Evolutionary conservation across 2,888 invertebrate genomes (phyloP).

Genomic region (Clostera curtula): DNA sequence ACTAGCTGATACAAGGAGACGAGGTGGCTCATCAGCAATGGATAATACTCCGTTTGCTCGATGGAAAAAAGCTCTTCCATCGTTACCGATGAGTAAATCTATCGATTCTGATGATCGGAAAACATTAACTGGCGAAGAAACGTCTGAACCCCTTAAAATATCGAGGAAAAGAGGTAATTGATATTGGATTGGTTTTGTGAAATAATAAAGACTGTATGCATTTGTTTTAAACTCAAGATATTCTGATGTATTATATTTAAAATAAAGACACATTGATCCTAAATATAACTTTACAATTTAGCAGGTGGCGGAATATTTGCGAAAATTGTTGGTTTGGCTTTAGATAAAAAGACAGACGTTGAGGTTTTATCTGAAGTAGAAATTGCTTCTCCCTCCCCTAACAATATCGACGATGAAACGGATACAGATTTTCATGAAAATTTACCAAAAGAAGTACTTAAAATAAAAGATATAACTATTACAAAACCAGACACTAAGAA

Average conservation of each 20-base stretch:
- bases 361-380: conserved; percentile 55
- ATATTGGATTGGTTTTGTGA: conserved; percentile 1
- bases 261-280: background rate
- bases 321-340: conserved; percentile 74
- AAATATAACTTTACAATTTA: conserved; percentile 6
- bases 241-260: background rate
- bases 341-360: conserved; percentile 76
- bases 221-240: background rate
- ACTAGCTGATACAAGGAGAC: conserved; percentile 81
- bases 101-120: conserved; percentile 69
- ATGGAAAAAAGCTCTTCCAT: conserved; percentile 81
- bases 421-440: conserved; percentile 83
- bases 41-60: conserved; percentile 78
- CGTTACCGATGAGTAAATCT: conserved; percentile 73
- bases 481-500: conserved; percentile 35
- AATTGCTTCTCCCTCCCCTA: conserved; percentile 41
- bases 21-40: conserved; percentile 72
- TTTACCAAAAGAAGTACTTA: conserved; percentile 77
- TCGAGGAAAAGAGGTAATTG: conserved; percentile 48
- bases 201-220: background rate
- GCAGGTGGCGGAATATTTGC: conserved; percentile 72
- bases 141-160: conserved; percentile 33
- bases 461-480: conserved; percentile 64
- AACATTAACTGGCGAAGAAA: conserved; percentile 38
- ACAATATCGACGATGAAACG: conserved; percentile 76